phyloP scores from a whole-genome alignment of 2,888 invertebrate species.

The Hydrotaea cyrtoneurina region DNA sequence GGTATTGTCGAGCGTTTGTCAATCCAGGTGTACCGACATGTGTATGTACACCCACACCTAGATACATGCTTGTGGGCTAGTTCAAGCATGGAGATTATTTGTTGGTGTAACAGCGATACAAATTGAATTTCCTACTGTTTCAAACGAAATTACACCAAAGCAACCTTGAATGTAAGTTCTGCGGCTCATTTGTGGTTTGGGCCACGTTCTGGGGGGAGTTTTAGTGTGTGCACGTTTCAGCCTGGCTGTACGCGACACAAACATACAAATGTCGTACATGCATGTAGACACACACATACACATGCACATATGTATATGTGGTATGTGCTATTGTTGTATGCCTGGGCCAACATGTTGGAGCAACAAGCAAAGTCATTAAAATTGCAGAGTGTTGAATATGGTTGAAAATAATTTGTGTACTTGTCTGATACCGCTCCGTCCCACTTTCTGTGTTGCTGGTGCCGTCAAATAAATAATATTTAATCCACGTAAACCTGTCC shows the following conservation, averaged over 20 bases:
- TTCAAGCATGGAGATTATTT: constrained; percentile 3
- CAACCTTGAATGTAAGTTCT: constrained; percentile 47
- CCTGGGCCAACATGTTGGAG: neutral
- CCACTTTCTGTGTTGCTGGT: neutral
- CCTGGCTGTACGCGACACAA: constrained; percentile 11
- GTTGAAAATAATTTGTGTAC: neutral
- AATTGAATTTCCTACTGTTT: constrained; percentile 50
- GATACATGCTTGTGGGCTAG: too few relatives aligned
- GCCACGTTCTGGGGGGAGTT: neutral
- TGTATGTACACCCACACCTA: neutral
- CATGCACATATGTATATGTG: neutral
- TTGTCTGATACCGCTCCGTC: neutral
- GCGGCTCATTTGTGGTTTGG: constrained; percentile 32
- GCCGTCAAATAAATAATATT: neutral
- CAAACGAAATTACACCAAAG: neutral
- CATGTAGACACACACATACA: too few relatives aligned
- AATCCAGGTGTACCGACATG: constrained; percentile 1
- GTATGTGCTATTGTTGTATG: neutral
- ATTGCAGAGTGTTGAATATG: constrained; percentile 28
- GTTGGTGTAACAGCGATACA: constrained; percentile 6
- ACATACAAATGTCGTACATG: neutral
- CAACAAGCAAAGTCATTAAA: constrained; percentile 44
- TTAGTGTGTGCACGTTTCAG: neutral
- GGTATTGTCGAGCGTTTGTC: constrained; percentile 49
- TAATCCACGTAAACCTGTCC: constrained; percentile 31